These are phyloP conservation scores for Lindbergichthys nudifrons DNA, from an alignment of 2,797 vertebrate genomes.

Conservation along the genomic window DNA sequence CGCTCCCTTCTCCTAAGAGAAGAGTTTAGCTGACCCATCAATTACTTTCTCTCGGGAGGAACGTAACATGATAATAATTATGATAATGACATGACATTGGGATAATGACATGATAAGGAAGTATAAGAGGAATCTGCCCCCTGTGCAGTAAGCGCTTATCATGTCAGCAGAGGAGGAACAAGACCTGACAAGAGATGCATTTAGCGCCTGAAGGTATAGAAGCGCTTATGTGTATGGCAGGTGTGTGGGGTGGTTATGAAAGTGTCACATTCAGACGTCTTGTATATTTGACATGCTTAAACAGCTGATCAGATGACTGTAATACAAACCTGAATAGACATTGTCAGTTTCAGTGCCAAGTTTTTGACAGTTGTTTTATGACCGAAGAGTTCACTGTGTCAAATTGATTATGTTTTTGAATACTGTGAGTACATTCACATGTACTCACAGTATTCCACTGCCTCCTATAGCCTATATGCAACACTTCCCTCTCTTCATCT, in stretches of 20 bases:
- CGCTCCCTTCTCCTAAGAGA: slow-evolving; percentile 60
- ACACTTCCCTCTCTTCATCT: slow-evolving; percentile 17
- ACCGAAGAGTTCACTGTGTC: background rate
- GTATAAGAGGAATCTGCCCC: slow-evolving; percentile 64
- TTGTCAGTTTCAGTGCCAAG: background rate
- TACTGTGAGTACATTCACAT: background rate
- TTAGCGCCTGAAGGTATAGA: slow-evolving; percentile 50
- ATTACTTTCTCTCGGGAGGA: slow-evolving; percentile 73
- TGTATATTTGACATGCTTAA: slow-evolving; percentile 9
- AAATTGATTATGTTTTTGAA: slow-evolving; percentile 4
- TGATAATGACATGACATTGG: slow-evolving; percentile 77
- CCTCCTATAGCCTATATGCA: slow-evolving; percentile 15
- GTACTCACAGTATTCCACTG: background rate
- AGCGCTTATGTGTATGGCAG: slow-evolving; percentile 25
- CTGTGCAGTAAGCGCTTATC: slow-evolving; percentile 53
- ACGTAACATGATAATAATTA: slow-evolving; percentile 77
- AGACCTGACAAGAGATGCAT: slow-evolving; percentile 58
- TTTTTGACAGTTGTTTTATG: slow-evolving; percentile 13
- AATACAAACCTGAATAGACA: slow-evolving; percentile 3
- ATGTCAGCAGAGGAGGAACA: slow-evolving; percentile 65
- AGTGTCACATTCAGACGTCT: slow-evolving; percentile 17
- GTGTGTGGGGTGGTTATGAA: slow-evolving; percentile 18
- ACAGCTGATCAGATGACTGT: slow-evolving; percentile 11
- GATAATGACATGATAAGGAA: slow-evolving; percentile 78
- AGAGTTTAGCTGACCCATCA: slow-evolving; percentile 78